These are phyloP conservation scores for Paralichthys olivaceus DNA, from an alignment of 2,113 vertebrate genomes.

Conservation along the genomic window DNA sequence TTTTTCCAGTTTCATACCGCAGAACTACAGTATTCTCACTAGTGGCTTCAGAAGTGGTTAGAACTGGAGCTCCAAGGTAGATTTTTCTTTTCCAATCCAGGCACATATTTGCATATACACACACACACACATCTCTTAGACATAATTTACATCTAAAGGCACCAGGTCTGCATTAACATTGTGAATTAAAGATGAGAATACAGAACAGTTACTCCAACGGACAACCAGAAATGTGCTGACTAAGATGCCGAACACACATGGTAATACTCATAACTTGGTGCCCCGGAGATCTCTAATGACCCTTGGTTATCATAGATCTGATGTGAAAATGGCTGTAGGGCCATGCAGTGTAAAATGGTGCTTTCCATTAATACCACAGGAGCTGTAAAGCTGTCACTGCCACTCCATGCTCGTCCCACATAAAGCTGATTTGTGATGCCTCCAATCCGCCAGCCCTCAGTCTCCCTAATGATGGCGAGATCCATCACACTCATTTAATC, in stretches of 20 bases:
- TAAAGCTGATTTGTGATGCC: constrained; percentile 79
- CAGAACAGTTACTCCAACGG: constrained; percentile 16
- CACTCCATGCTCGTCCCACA: constrained; percentile 69
- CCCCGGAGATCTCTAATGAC: constrained; percentile 52
- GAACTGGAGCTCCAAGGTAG: background rate
- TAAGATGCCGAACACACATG: constrained; percentile 25
- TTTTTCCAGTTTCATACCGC: background rate
- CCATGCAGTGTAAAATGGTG: constrained; percentile 64
- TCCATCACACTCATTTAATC: constrained; percentile 81
- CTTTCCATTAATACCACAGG: constrained; percentile 72
- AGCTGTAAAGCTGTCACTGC: constrained; percentile 76
- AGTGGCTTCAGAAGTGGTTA: background rate
- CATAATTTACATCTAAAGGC: constrained; percentile 23
- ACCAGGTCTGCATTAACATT: constrained; percentile 45
- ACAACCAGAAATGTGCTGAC: constrained; percentile 46
- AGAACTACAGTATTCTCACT: background rate
- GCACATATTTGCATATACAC: constrained; percentile 1
- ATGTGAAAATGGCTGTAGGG: constrained; percentile 56
- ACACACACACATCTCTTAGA: background rate
- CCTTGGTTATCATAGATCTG: constrained; percentile 60
- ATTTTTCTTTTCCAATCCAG: background rate
- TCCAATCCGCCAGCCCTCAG: constrained; percentile 66
- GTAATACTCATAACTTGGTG: constrained; percentile 35
- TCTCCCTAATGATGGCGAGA: constrained; percentile 74
- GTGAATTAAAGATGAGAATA: constrained; percentile 11